Evolutionary conservation across 2,888 invertebrate genomes (phyloP), one percentile per base, ranked within the genome.

Genomic region (Lithophane semibrunnea): DNA sequence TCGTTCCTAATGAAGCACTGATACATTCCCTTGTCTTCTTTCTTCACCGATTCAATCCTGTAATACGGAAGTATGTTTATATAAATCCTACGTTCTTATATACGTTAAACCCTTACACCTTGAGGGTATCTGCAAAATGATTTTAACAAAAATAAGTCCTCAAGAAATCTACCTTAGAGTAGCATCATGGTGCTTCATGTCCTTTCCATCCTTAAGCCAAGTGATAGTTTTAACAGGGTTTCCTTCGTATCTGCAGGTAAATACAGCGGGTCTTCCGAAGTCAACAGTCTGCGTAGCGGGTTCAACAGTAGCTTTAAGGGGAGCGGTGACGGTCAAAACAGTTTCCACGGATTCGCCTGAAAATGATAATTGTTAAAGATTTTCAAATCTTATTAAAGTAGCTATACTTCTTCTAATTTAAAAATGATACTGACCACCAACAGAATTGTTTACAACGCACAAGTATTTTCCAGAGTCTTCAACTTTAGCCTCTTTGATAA

Each of bases 1-100:
- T 99, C 99, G 92, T 99, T 99, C 75, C 99, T 97, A 71, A 99
- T 98, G 92, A 99, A 99, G 93, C 99, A 99, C 92, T 99, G 99
- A 94, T 99, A 99, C 99, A 99, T 99, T 91, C 99, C 99, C 92
- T 99, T 99, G 94, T 99, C 99, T 94, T 99, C 99, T 91, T 99
- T 98, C 94, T 98, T 98, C 0, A 99, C 99, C 2, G 98, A 98
- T 90, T 98, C 98, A 90, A 99, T 99, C 86, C 98, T 97, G 91
- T 37, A 60, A 72, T 42, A 60, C 37, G 56, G 42, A 29, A 49
- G n/a, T 47, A 29, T 13, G n/a, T 58, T 44, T 63, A 64, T 18
- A 18, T 18, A 42, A 68, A 68, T 58, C 3, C 18, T 49, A 58
- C 0, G 18, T 47, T 47, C 13, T 37, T 54, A 18, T 29, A 18